These are phyloP conservation scores for Nomia melanderi DNA, from an alignment of 1,140 invertebrate species.

Conservation along the genomic window DNA sequence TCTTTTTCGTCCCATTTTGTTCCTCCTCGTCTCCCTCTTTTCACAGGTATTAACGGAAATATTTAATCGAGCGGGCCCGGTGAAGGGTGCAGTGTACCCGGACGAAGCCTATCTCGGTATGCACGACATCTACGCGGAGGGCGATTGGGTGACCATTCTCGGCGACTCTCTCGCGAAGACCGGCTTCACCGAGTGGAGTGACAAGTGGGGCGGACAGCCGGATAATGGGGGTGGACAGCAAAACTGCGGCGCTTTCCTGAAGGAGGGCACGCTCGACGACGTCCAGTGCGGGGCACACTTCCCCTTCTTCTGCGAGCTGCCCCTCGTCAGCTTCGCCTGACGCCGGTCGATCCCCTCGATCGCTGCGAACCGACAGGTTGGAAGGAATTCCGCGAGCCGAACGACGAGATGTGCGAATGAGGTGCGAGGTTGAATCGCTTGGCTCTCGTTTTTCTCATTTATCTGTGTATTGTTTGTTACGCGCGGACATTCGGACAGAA, in stretches of 20 bases:
- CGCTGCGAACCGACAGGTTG: background rate
- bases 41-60: conserved; percentile 71
- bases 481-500: too few relatives aligned
- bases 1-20: background rate
- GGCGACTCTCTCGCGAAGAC: conserved; percentile 76
- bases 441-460: too few relatives aligned
- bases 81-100: conserved; percentile 66
- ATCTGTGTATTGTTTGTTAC: too few relatives aligned
- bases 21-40: background rate
- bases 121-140: conserved; percentile 76
- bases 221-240: conserved; percentile 75
- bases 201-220: conserved; percentile 75
- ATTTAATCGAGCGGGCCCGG: conserved; percentile 66
- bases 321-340: background rate
- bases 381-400: background rate
- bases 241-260: conserved; percentile 75
- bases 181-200: conserved; percentile 76
- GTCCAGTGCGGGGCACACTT: conserved; percentile 71
- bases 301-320: conserved; percentile 74
- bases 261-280: conserved; percentile 75
- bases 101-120: conserved; percentile 74
- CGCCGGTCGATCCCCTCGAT: background rate
- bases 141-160: conserved; percentile 75
- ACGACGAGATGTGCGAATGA: conserved; percentile 8
- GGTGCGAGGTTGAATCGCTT: too few relatives aligned